These are phyloP conservation scores for Crocuta crocuta DNA, from an alignment of 2,113 vertebrate species.

Conservation along the genomic window DNA sequence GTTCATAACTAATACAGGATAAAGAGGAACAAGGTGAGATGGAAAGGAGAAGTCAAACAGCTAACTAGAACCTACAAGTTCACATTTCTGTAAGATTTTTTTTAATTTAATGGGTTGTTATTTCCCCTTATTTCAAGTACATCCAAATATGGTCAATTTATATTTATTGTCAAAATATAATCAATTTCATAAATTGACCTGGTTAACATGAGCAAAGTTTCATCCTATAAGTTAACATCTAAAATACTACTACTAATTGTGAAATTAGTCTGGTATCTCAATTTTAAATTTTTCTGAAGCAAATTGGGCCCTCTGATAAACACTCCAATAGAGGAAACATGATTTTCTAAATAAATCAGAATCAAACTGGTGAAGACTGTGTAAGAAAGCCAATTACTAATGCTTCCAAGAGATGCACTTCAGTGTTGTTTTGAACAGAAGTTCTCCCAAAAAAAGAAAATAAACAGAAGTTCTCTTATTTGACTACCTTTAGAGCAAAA, in stretches of 20 bases:
- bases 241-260: background rate
- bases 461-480: background rate
- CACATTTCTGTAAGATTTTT: background rate
- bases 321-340: background rate
- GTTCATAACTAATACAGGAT: constrained; percentile 19
- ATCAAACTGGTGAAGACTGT: background rate
- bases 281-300: background rate
- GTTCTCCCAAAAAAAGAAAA: background rate
- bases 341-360: constrained; percentile 26
- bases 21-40: constrained; percentile 56
- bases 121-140: constrained; percentile 56
- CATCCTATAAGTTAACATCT: background rate
- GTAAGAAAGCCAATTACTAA: background rate
- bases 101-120: background rate
- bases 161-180: constrained; percentile 55
- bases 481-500: background rate
- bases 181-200: background rate
- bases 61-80: constrained; percentile 51
- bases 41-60: constrained; percentile 55
- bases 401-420: background rate
- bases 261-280: background rate
- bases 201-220: background rate
- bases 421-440: background rate
- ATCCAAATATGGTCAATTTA: constrained; percentile 45
- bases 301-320: constrained; percentile 11